These are phyloP conservation scores for Brachypterus glaber DNA, from an alignment of 2,888 invertebrate species.

Conservation along the genomic window DNA sequence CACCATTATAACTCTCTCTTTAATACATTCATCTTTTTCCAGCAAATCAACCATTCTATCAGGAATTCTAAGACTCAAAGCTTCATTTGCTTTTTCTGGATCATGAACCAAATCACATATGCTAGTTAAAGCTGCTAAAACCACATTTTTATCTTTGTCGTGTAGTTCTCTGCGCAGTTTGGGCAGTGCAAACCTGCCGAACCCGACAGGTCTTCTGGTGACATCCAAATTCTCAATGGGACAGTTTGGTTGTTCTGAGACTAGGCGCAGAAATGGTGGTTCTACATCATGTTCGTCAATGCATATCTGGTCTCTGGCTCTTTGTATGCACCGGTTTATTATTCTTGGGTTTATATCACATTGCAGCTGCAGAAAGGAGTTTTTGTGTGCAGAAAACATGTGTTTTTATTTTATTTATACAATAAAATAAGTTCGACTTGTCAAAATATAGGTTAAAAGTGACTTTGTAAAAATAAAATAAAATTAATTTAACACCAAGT, in stretches of 20 bases:
- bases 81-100: constrained; percentile 41
- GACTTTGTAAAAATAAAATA: too few relatives aligned
- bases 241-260: constrained; percentile 38
- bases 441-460: too few relatives aligned
- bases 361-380: constrained; percentile 35
- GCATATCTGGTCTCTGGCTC: constrained; percentile 17
- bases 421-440: too few relatives aligned
- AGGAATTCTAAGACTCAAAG: constrained; percentile 36
- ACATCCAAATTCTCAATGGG: constrained; percentile 39
- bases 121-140: constrained; percentile 39
- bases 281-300: constrained; percentile 27
- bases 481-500: too few relatives aligned
- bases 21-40: constrained; percentile 26
- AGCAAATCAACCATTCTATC: constrained; percentile 38
- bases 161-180: constrained; percentile 40
- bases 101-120: constrained; percentile 40
- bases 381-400: constrained; percentile 35
- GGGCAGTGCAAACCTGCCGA: constrained; percentile 39
- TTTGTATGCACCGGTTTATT: constrained; percentile 34
- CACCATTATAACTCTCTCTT: constrained; percentile 38
- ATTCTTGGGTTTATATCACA: constrained; percentile 32
- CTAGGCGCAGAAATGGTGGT: constrained; percentile 33
- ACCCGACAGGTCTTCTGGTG: constrained; percentile 39
- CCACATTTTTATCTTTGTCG: constrained; percentile 30
- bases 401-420: too few relatives aligned